phyloP scores from a whole-genome alignment of 2,888 invertebrate genomes.

The Leptopilina myrica region DNA sequence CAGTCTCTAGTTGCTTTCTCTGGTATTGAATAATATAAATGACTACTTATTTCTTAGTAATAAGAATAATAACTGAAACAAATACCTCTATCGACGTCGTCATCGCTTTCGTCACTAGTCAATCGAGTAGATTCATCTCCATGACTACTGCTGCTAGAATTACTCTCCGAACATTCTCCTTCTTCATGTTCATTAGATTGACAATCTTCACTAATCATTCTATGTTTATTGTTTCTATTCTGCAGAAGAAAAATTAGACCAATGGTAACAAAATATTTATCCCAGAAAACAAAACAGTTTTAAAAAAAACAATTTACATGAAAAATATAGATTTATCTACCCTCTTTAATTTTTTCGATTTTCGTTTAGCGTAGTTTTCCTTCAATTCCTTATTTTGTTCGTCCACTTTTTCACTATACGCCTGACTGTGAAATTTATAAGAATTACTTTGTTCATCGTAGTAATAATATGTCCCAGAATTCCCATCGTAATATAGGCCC shows the following conservation, averaged over 20 bases:
- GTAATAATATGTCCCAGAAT: conserved; percentile 89
- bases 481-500: conserved; percentile 92
- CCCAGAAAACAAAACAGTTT: no score
- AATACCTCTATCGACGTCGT: conserved; percentile 70
- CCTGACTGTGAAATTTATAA: conserved; percentile 90
- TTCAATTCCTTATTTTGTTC: conserved; percentile 47
- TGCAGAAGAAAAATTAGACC: conserved; percentile 59
- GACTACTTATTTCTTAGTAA: neutral
- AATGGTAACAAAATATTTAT: no score
- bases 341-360: conserved; percentile 61
- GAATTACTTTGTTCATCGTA: conserved; percentile 87
- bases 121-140: conserved; percentile 60
- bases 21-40: no score
- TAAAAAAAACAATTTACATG: neutral
- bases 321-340: conserved; percentile 48
- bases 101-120: conserved; percentile 66
- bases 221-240: conserved; percentile 69
- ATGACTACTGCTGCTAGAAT: conserved; percentile 62
- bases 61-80: neutral
- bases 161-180: conserved; percentile 83
- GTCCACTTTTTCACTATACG: conserved; percentile 74
- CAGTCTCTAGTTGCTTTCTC: no score
- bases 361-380: conserved; percentile 65
- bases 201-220: conserved; percentile 59
- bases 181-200: conserved; percentile 78